Conservation (phyloP, 2,888 invertebrate species). For the Labia minor region DNA sequence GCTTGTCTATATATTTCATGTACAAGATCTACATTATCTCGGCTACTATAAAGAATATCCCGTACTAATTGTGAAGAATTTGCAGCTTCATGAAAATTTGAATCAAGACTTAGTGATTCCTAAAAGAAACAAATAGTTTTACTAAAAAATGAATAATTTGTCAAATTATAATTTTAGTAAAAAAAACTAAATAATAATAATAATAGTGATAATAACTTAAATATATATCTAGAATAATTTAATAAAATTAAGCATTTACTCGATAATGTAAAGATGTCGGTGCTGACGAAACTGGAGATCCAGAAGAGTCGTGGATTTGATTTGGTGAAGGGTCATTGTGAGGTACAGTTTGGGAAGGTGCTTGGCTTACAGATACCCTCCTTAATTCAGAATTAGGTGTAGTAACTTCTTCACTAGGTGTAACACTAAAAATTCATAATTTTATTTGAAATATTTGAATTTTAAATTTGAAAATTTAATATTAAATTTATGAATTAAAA, state of each 20-base stretch:
- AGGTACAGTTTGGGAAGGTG: conserved; percentile 27
- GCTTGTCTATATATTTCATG: conserved; percentile 91
- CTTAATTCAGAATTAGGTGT: conserved; percentile 35
- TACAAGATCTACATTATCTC: conserved; percentile 88
- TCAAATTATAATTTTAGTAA: no score
- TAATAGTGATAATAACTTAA: no score
- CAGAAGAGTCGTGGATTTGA: conserved; percentile 32
- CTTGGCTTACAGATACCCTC: conserved; percentile 37
- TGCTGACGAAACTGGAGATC: conserved; percentile 24
- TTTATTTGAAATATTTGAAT: no score
- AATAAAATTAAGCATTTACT: background rate
- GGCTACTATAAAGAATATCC: conserved; percentile 73
- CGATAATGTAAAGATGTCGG: background rate
- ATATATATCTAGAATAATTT: no score
- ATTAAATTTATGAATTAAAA: background rate
- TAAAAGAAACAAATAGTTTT: no score
- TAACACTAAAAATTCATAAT: conserved; percentile 33
- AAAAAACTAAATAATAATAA: no score
- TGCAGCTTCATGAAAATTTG: conserved; percentile 20
- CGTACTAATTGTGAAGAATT: conserved; percentile 57
- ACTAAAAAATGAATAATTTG: no score
- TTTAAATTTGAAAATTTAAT: no score
- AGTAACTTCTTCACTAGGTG: conserved; percentile 36
- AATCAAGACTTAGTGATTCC: background rate
- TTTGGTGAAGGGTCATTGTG: conserved; percentile 31